phyloP scores from a whole-genome alignment of 2,113 vertebrate species.

The Ptilonorhynchus violaceus region DNA sequence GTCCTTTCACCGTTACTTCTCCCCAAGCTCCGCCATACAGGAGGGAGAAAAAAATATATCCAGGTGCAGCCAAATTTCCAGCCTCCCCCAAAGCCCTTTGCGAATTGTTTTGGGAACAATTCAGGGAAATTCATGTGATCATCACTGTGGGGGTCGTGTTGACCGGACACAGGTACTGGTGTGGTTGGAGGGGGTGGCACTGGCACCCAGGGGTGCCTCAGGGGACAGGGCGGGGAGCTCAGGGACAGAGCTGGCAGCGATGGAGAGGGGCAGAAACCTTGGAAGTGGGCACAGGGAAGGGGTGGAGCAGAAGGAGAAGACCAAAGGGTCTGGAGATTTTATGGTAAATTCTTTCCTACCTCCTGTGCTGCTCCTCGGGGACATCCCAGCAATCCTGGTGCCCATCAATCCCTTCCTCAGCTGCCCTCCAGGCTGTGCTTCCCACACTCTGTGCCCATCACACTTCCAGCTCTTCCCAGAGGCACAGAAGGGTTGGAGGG shows the following conservation, averaged over 20 bases:
- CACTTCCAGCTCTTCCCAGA: rapidly evolving
- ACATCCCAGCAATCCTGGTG: rapidly evolving
- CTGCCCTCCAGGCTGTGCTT: background rate
- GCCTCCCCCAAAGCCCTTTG: background rate
- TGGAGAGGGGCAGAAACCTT: background rate
- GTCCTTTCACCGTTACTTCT: background rate
- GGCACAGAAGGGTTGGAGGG: rapidly evolving
- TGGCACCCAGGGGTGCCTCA: rapidly evolving
- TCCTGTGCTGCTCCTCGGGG: background rate
- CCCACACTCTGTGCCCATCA: rapidly evolving
- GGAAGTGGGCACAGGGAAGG: background rate
- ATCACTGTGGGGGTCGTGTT: rapidly evolving
- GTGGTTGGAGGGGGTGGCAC: background rate
- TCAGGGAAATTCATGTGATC: background rate
- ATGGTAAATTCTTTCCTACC: background rate
- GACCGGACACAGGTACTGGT: rapidly evolving
- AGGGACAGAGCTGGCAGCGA: rapidly evolving
- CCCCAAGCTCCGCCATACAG: background rate
- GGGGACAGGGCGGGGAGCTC: background rate
- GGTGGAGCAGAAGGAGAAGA: background rate
- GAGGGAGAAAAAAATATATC: background rate
- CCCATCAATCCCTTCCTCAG: background rate
- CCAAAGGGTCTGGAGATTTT: background rate
- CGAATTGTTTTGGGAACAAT: rapidly evolving
- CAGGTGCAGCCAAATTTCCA: background rate